Percentiles rank a stretch among this genome's conserved stretches.
Conservation (phyloP, 2,797 vertebrate species). For the Miichthys miiuy region DNA sequence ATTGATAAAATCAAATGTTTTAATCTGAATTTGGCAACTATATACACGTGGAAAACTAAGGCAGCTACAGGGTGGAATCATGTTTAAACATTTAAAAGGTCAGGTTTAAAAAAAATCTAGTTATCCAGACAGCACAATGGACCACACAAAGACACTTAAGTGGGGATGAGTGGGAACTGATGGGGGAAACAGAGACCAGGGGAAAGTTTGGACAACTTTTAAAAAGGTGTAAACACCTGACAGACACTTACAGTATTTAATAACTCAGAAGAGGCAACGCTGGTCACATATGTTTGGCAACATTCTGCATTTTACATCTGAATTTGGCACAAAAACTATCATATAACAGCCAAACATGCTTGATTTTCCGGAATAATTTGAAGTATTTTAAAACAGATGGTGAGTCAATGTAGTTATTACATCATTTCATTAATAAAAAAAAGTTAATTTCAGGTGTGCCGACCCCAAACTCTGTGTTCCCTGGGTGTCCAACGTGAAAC, state of each 20-base stretch:
- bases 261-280: conserved; percentile 73
- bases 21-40: background rate
- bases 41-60: conserved; percentile 4
- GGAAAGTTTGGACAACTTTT: conserved; percentile 53
- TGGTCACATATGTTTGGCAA: conserved; percentile 65
- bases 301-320: background rate
- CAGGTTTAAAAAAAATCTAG: conserved; percentile 57
- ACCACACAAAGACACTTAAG: conserved; percentile 86
- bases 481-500: conserved; percentile 59
- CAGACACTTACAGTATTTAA: conserved; percentile 54
- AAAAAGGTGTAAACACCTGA: conserved; percentile 58
- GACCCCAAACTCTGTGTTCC: conserved; percentile 16
- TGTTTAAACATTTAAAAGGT: conserved; percentile 42
- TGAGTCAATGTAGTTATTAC: background rate
- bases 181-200: conserved; percentile 51
- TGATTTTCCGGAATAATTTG: conserved; percentile 2
- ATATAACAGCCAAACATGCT: background rate
- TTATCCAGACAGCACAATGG: conserved; percentile 85
- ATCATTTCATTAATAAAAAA: background rate
- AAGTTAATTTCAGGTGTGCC: background rate
- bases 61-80: conserved; percentile 19
- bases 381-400: background rate
- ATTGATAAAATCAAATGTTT: background rate
- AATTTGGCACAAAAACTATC: background rate
- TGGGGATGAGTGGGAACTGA: conserved; percentile 59